Evolutionary conservation across 2,888 invertebrate genomes (phyloP).

Genomic region (Spilarctia lutea): DNA sequence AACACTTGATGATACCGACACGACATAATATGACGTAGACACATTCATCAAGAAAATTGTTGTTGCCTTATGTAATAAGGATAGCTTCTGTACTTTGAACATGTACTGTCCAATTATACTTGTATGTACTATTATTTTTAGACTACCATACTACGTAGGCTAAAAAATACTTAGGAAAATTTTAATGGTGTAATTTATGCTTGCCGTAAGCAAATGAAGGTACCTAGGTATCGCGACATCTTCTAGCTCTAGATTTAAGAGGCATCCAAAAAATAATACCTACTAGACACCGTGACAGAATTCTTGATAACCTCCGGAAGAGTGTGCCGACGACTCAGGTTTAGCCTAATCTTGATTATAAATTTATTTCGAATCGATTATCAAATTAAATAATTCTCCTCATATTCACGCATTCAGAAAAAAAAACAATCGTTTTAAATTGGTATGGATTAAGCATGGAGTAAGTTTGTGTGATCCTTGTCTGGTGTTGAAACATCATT

Average conservation of each 20-base stretch:
- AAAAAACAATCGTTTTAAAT: no score
- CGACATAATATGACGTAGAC: conserved; percentile 51
- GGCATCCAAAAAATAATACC: neutral
- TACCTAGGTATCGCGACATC: neutral
- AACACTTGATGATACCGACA: conserved; percentile 51
- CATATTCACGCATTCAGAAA: no score
- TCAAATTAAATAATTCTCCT: neutral
- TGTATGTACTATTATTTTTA: neutral
- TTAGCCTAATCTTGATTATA: neutral
- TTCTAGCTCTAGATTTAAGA: neutral
- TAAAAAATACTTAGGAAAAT: no score
- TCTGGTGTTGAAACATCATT: no score
- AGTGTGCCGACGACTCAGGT: neutral
- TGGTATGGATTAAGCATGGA: no score
- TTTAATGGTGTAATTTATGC: neutral
- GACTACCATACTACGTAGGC: no score
- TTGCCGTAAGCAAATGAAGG: neutral
- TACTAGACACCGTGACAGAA: no score
- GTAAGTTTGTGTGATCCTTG: no score
- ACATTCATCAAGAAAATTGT: conserved; percentile 58
- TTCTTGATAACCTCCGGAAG: no score
- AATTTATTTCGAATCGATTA: neutral
- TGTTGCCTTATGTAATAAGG: conserved; percentile 45
- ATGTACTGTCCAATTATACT: neutral
- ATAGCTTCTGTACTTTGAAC: conserved; percentile 20